Percentiles rank a stretch among this genome's conserved stretches.
These are phyloP conservation scores for Penaeus chinensis DNA, from an alignment of 1,140 invertebrate species.

Conservation along the genomic window DNA sequence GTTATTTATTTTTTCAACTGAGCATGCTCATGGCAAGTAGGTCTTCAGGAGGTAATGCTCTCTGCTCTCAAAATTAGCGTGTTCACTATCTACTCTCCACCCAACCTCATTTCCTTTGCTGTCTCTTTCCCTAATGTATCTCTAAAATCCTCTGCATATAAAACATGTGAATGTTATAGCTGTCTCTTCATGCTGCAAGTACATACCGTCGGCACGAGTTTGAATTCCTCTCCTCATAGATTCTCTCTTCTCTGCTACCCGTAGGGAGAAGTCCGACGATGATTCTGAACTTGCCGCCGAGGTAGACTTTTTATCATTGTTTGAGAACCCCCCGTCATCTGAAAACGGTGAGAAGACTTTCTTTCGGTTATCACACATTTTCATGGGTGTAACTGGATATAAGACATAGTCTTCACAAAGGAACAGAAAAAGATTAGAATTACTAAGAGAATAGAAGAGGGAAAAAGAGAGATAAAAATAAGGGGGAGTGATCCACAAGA, in stretches of 20 bases:
- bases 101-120: too few species aligned
- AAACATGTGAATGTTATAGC: too few species aligned
- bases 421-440: not conserved
- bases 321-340: conserved; percentile 54
- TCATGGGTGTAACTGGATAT: not conserved
- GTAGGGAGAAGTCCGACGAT: conserved; percentile 46
- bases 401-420: not conserved
- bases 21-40: too few species aligned
- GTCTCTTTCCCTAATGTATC: too few species aligned
- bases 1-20: too few species aligned
- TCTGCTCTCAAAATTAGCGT: too few species aligned
- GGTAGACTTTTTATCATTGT: conserved; percentile 55
- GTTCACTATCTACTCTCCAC: too few species aligned
- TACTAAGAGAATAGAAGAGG: not conserved
- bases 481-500: too few species aligned
- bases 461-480: too few species aligned
- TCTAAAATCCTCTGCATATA: too few species aligned
- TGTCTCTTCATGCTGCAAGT: not conserved
- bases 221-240: conserved; percentile 73
- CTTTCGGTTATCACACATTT: conserved; percentile 45
- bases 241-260: conserved; percentile 48
- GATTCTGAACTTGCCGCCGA: conserved; percentile 49
- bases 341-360: conserved; percentile 55
- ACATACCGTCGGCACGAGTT: conserved; percentile 89
- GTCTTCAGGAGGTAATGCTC: too few species aligned